phyloP scores from a whole-genome alignment of 2,888 invertebrate genomes.

The Xylota segnis region DNA sequence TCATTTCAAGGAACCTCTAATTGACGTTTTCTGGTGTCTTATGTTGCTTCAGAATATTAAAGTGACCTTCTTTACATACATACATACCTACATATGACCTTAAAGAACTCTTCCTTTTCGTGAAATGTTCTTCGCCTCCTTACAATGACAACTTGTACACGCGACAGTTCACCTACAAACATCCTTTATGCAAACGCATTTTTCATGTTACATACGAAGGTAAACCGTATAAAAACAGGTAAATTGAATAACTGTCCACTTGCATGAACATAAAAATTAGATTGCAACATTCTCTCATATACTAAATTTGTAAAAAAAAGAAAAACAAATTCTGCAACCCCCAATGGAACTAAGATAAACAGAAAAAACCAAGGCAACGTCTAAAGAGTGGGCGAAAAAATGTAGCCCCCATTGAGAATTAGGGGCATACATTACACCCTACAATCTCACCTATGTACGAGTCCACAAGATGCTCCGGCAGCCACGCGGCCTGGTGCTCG shows the following conservation, averaged over 20 bases:
- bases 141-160: background rate
- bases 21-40: background rate
- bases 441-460: slow-evolving; percentile 53
- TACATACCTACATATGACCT: background rate
- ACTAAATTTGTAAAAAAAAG: slow-evolving; percentile 10
- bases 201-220: slow-evolving; percentile 13
- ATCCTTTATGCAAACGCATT: background rate
- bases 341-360: slow-evolving; percentile 30
- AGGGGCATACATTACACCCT: slow-evolving; percentile 39
- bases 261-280: slow-evolving; percentile 34
- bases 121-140: background rate
- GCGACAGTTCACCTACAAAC: background rate
- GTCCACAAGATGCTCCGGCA: slow-evolving; percentile 58
- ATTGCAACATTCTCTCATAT: slow-evolving; percentile 17
- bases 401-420: slow-evolving; percentile 38
- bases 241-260: slow-evolving; percentile 50
- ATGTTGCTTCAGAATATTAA: background rate
- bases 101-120: background rate
- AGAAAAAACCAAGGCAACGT: slow-evolving; percentile 16
- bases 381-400: slow-evolving; percentile 16
- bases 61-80: background rate
- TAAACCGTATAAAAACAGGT: slow-evolving; percentile 36
- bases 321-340: slow-evolving; percentile 8
- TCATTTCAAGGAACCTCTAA: too few relatives aligned
- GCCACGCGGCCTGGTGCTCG: slow-evolving; percentile 39